phyloP scores from a whole-genome alignment of 2,888 invertebrate species.

The Cheilosia vulpina region DNA sequence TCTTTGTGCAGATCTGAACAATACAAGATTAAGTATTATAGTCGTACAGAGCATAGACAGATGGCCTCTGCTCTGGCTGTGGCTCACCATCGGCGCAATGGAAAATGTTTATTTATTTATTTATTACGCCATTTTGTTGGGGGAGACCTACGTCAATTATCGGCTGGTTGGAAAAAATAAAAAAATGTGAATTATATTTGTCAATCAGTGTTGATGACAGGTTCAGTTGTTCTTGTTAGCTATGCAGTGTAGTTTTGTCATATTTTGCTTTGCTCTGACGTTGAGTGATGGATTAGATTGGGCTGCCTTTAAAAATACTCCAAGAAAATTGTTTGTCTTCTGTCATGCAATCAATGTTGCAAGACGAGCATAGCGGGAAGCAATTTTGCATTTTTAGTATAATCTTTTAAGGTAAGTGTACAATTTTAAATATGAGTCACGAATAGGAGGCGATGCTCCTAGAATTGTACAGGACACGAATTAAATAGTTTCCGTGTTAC shows the following conservation, averaged over 20 bases:
- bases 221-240: constrained; percentile 30
- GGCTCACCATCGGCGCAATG: constrained; percentile 12
- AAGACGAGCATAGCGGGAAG: too few species aligned
- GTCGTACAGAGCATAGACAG: constrained; percentile 22
- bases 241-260: background rate
- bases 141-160: constrained; percentile 58
- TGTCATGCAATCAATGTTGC: too few species aligned
- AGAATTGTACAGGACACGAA: too few species aligned
- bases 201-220: constrained; percentile 58
- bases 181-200: constrained; percentile 23
- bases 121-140: constrained; percentile 16
- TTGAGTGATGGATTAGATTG: constrained; percentile 27
- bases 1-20: constrained; percentile 48
- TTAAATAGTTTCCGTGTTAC: too few species aligned
- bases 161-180: constrained; percentile 44
- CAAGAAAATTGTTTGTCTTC: background rate
- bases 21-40: constrained; percentile 47
- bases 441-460: too few species aligned
- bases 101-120: constrained; percentile 30
- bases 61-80: constrained; percentile 38
- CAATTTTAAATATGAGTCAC: too few species aligned
- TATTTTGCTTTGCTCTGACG: constrained; percentile 51
- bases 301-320: background rate
- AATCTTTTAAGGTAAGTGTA: too few species aligned
- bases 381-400: too few species aligned